Evolutionary conservation across 2,797 vertebrate species (phyloP), one percentile per base, ranked within the genome.

Genomic region (Eulemur coronatus): DNA sequence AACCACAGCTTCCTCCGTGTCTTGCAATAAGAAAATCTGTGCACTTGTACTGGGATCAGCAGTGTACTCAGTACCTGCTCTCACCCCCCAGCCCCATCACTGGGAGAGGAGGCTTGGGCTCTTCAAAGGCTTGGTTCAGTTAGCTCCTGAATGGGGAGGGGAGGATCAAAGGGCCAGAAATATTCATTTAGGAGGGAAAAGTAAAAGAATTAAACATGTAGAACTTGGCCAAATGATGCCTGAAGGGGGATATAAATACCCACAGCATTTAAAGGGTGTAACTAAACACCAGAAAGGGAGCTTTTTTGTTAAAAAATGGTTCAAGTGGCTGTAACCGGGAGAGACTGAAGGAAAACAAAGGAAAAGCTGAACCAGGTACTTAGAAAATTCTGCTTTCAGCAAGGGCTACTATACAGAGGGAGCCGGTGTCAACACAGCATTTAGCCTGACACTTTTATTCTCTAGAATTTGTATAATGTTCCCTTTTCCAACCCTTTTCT

Each of bases 1-100:
- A 97, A 96, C 94, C 96, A 93, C 97, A 97, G 94, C 30, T 97
- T 97, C 97, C 96, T 96, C 93, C 65, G 13, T 72, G 18, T 90
- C 95, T 55, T 95, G 69, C 30, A 84, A 79, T 61, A 76, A 96
- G 84, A 89, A 97, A 97, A 89, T 61, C 70, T 88, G 38, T 72
- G 59, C 89, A 92, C 89, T 92, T 95, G 85, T 85, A 43, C 86
- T 38, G 18, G 91, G 72, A 59, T 92, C 84, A 79, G 89, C 81
- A 91, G 22, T 4, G 33, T 65, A 18, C 84, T 63, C 81, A 67
- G 80, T 85, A 84, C 87, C 91, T 96, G 48, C 82, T 84, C 63
- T 76, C 61, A 43, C 35, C 76, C 52, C 90, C 17, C 33, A 59
- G 7, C 63, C 41, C 46, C 9, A 22, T 48, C 67, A 76, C 9